Base-by-base conservation (phyloP, 2,113 vertebrate species). In the Channa argus region DNA sequence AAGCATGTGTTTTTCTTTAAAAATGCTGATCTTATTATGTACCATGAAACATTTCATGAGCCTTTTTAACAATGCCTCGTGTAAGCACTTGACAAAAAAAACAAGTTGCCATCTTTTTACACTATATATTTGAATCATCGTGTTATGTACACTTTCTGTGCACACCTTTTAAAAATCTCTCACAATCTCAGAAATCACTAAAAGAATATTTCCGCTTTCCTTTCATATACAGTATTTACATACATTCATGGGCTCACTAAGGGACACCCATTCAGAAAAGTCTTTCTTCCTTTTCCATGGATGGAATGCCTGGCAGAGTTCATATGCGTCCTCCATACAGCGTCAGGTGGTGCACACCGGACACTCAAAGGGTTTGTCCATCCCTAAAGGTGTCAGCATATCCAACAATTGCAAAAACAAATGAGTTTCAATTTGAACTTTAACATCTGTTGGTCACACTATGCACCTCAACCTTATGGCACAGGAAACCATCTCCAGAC, bases 241-340 rank as follows among this genome's bases (percentile, higher is more conserved):
- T 96, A 97, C 97, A 98, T 98, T 98, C 96, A 94, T 93, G 94
- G 94, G 94, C 93, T 95, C 94, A 93, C 91, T 24, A 8, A 86
- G 92, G 92, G 82, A 93, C 92, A 91, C 94, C 92, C 91, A 88
- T 71, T 83, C 46, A 74, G 60, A 81, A 63, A 83, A 82, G 53
- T 37, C 24, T 76, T 77, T 82, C 91, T 90, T 89, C 91, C 92
- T 91, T 92, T 72, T 60, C 89, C 91, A 88, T 86, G 91, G 86
- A 93, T 96, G 95, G 95, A 97, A 96, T 95, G 96, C 93, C 90
- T 93, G 85, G 53, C 88, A 91, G 82, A 80, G 38, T 58, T 63
- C 59, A 69, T 66, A 47, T 63, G 75, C 67, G 67, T 83, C 68
- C 67, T 84, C 69, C 76, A 79, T 50, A 70, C 82, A 63, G 64